Evolutionary conservation across 2,888 invertebrate species (phyloP), one percentile per base, ranked within the genome.

Genomic region (Pherbina coryleti): DNA sequence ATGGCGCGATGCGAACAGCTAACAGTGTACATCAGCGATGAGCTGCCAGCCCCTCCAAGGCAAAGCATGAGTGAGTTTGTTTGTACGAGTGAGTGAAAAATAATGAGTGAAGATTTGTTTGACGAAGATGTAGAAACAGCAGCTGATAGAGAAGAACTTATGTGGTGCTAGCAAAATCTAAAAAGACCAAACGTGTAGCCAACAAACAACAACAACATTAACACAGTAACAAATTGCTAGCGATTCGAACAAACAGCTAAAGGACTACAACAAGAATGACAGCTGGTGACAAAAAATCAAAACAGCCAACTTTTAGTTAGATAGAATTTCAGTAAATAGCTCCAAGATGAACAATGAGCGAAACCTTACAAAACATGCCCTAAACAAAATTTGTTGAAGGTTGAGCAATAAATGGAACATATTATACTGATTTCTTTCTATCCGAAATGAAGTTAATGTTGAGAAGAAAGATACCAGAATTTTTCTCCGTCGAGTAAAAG

Each of bases 221-320:
- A 75, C 69, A 60, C 81, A 70, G 76, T 78, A 60, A 60, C 8
- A 60, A 60, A 55, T 55, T 9, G 19, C 25, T 28, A 25, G 9
- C 9, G 25, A 25, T 55, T 60, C 25, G 14, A 28, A 28, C 57
- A 8, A 44, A 11, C 44, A 44, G 3, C 11, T 44, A 44, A 44
- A 44, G 44, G 44, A 44, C 11, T 44, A 44, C 11, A 44, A 44
- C 11, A 14, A 3, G 57, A 60, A 22, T 19, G 19, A 19, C 57
- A 60, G 25, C 25, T 60, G 25, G 57, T 28, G 57, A 14, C 25
- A 2, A 19, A n/a, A 28, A 9, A 28, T 2, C 22, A 19, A 31
- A 5, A n/a, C n/a, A n/a, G n/a, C n/a, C n/a, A n/a, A n/a, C n/a
- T n/a, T n/a, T n/a, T n/a, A n/a, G n/a, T n/a, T n/a, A n/a, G n/a